Percentiles rank a stretch among this genome's conserved stretches.
These are phyloP conservation scores for Polyergus mexicanus DNA, from an alignment of 1,140 invertebrate species.

Conservation along the genomic window DNA sequence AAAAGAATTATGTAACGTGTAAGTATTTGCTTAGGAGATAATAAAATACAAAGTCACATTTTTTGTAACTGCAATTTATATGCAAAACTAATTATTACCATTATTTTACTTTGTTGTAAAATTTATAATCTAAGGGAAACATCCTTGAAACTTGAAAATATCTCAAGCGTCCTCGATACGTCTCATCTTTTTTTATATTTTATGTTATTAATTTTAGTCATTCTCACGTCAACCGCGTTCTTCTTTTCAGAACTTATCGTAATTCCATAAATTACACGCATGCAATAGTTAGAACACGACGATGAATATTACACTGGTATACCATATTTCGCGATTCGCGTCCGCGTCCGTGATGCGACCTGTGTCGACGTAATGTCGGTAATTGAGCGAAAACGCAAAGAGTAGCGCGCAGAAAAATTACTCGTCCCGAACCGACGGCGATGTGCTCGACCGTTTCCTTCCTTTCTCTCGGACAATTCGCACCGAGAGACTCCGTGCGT, in stretches of 20 bases:
- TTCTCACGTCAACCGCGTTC: background rate
- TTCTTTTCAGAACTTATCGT: background rate
- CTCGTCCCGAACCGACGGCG: conserved; percentile 13
- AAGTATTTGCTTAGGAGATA: no score
- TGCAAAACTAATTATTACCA: background rate
- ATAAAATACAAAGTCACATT: background rate
- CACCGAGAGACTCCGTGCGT: conserved; percentile 42
- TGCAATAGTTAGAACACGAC: background rate
- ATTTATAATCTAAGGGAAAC: background rate
- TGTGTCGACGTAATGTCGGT: conserved; percentile 39
- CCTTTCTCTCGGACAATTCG: conserved; percentile 3
- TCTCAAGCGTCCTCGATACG: background rate
- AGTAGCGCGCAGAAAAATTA: conserved; percentile 60
- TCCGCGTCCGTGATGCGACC: background rate
- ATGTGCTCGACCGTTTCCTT: conserved; percentile 20
- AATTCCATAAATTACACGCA: background rate
- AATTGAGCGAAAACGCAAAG: conserved; percentile 68
- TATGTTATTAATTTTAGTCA: background rate
- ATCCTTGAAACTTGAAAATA: conserved; percentile 14
- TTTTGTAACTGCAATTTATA: background rate
- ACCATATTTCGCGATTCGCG: background rate
- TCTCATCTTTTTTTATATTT: background rate
- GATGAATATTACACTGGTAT: background rate
- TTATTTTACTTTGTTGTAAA: conserved; percentile 11
- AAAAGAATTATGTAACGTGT: background rate